Evolutionary conservation across 2,797 vertebrate species (phyloP), one percentile per base, ranked within the genome.

Genomic region (Poeciliopsis presidionis): DNA sequence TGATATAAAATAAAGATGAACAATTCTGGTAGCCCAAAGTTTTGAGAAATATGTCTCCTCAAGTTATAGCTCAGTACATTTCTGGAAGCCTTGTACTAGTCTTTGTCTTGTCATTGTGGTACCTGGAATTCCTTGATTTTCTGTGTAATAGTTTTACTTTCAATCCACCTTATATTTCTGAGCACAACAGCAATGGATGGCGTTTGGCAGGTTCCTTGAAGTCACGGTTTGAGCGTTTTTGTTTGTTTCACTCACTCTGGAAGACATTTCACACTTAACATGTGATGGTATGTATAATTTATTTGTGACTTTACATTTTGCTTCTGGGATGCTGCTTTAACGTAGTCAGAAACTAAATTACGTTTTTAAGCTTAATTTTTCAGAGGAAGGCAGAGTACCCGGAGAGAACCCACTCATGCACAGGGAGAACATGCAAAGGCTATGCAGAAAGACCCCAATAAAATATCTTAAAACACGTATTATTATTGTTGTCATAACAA

Each of bases 41-140:
- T 59, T 41, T 5, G 20, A 70, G 28, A 77, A 46, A 13, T 11
- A 28, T 69, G 8, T 41, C 22, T 47, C 30, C 9, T 55, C 25
- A 1, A 14, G 51, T 77, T 77, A 18, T 18, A 25, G 20, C 30
- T 39, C 76, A 73, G 55, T 18, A 72, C 2, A 39, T 78, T 63
- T 72, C 70, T 61, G 43, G 47, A 39, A 45, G 2, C 6, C 33
- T 22, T 59, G 28, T 33, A 30, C 4, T 72, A n/a, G 13, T 30
- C 20, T 25, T 25, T 76, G 39, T n/a, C 9, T 51, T 11, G 18
- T 72, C 67, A 43, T 28, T 53, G 30, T 51, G 16, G 41, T 72
- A 13, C 39, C 28, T 45, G 33, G 28, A 45, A 70, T 59, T 61
- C 28, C 53, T 72, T 59, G 2, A 39, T 72, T 59, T 78, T 78